Evolutionary conservation across 2,888 invertebrate species (phyloP), one percentile per base, ranked within the genome.

Genomic region (Tetanocera ferruginea): DNA sequence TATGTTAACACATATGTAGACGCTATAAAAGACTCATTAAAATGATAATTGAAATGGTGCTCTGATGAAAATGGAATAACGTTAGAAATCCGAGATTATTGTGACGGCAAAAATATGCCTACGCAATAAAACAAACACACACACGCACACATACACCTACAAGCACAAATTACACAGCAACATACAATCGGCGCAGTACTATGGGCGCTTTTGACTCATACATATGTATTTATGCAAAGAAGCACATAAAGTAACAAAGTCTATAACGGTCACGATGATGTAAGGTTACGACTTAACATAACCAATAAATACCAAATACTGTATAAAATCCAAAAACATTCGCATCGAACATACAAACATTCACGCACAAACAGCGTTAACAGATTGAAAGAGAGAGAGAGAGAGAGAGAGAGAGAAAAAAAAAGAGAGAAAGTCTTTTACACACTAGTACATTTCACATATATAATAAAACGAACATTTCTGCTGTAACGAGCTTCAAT

Each of bases 11-110:
- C 55, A 6, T 55, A 55, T 55, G 8, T 8, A 55, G n/a, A 55
- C 55, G 1, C 19, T 19, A 55, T 55, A 55, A 55, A 55, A 55
- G n/a, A 28, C 51, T 69, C 28, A 69, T 28, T 51, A 69, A 49
- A 69, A 69, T 69, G 51, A 25, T 69, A 69, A 51, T 69, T 51
- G 69, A 69, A 69, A 69, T 69, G 51, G 28, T 43, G 37, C 34
- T 23, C n/a, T 2, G 19, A 67, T 14, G 37, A 34, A 23, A 19
- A 14, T n/a, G 67, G 23, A 34, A 17, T 9, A 19, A 66, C 31
- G 19, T 23, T 3, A 28, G 43, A 67, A 37, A 37, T 17, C 43
- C 8, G 19, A 43, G 25, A 28, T 25, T 37, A 37, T 25, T 9
- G 57, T 23, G 6, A 57, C 14, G 23, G 8, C 57, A 25, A 60